Base-by-base conservation (phyloP, 2,888 invertebrate species). In the Idaea dimidiata region DNA sequence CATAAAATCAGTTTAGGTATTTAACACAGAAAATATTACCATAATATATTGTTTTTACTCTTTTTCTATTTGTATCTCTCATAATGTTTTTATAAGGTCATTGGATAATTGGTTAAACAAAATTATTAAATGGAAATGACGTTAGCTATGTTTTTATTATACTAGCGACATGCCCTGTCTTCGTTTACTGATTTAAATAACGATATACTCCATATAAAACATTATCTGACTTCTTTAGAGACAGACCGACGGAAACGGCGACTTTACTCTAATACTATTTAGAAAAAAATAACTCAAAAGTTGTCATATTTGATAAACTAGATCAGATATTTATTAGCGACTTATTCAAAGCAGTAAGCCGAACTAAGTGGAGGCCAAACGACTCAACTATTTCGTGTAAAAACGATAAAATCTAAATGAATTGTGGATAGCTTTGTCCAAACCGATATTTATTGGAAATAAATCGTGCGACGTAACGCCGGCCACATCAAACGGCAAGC, bases 331-430 rank as follows among this genome's bases (percentile, higher is more conserved):
- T 7, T 10, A 43, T 43, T 7, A 43, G 43, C 43, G 43, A 43
- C 43, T 8, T 14, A 14, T 43, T 43, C 10, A 43, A 43, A 43
- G 43, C 43, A 43, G 14, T 43, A 43, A 43, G 5, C 43, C 43
- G 43, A 43, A 43, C 43, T 7, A 43, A 43, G 43, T 14, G 43
- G 43, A 43, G 43, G 43, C 10, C 43, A 10, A 43, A 14, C 43
- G 8, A 43, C 43, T 43, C 43, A 43, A 43, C 43, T 83, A 84
- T 86, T 89, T 88, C 88, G 78, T 79, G 81, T 84, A 81, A 88
- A 88, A 82, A 73, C 86, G 90, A 90, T 90, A 89, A 87, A 86
- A 91, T 91, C 89, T 87, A 80, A 89, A 89, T 89, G 83, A 86
- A 85, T 88, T 85, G 80, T 81, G 83, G 80, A 84, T 80, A 82